Evolutionary conservation across 2,797 vertebrate genomes (phyloP).

Genomic region (Allenopithecus nigroviridis): DNA sequence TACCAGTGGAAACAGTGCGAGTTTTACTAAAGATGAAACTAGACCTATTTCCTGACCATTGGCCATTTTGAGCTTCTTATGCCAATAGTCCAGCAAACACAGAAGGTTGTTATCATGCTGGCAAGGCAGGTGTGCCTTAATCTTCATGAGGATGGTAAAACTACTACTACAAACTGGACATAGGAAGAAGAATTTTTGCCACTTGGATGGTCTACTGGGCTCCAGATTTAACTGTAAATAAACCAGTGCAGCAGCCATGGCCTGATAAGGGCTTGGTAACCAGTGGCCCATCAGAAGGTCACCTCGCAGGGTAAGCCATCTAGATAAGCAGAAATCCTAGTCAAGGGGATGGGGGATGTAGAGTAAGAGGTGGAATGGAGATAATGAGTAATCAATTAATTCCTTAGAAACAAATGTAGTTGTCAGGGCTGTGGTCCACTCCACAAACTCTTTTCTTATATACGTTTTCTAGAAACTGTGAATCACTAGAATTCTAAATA

Average conservation of each 20-base stretch:
- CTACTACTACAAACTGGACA: not conserved
- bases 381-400: not conserved
- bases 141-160: not conserved
- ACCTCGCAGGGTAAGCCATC: not conserved
- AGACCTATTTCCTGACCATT: not conserved
- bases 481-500: not conserved
- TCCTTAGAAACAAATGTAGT: not conserved
- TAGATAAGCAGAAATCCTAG: not conserved
- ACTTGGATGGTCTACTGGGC: not conserved
- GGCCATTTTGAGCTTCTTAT: not conserved
- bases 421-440: accelerated
- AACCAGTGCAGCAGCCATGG: not conserved
- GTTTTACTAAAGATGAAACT: not conserved
- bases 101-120: not conserved
- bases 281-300: not conserved
- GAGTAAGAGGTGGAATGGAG: not conserved
- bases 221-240: not conserved
- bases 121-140: not conserved
- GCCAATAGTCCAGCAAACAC: not conserved
- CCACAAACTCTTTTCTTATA: not conserved
- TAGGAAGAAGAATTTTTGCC: not conserved
- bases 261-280: not conserved
- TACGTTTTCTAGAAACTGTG: not conserved
- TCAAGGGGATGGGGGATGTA: not conserved
- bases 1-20: not conserved